These are phyloP conservation scores for Paraescarpia echinospica DNA, from an alignment of 1,140 invertebrate genomes.

Conservation along the genomic window DNA sequence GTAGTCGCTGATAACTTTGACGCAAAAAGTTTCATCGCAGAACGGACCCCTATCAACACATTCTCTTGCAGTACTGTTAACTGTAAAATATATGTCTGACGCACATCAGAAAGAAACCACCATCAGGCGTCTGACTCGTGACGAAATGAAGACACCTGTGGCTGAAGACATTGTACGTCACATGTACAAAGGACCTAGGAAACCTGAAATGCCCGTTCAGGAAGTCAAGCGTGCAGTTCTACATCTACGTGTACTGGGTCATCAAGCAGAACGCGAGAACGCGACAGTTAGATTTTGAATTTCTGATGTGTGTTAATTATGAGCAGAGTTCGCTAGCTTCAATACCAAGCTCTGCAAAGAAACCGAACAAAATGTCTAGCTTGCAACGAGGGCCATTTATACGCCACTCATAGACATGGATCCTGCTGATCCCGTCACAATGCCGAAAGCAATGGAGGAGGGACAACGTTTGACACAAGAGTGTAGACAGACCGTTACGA, in stretches of 20 bases:
- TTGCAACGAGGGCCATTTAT: background rate
- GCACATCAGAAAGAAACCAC: too few species aligned
- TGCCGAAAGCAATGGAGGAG: background rate
- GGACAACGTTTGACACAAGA: too few species aligned
- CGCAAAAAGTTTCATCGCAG: background rate
- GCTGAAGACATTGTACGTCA: background rate
- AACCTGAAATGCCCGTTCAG: background rate
- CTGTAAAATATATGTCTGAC: too few species aligned
- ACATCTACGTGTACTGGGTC: too few species aligned
- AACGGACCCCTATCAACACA: background rate
- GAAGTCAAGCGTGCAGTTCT: background rate
- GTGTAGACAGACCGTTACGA: background rate
- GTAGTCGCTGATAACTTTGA: slow-evolving; percentile 7
- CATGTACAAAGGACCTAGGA: background rate
- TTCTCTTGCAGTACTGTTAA: background rate
- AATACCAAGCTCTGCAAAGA: background rate
- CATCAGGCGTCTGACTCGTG: too few species aligned
- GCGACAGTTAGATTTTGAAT: background rate
- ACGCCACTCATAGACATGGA: too few species aligned
- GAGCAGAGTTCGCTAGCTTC: too few species aligned
- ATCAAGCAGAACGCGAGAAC: background rate
- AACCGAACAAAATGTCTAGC: background rate
- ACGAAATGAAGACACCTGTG: too few species aligned
- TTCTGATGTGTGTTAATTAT: background rate
- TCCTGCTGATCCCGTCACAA: background rate